phyloP scores from a whole-genome alignment of 2,797 vertebrate species.

The Acipenser transmontanus region DNA sequence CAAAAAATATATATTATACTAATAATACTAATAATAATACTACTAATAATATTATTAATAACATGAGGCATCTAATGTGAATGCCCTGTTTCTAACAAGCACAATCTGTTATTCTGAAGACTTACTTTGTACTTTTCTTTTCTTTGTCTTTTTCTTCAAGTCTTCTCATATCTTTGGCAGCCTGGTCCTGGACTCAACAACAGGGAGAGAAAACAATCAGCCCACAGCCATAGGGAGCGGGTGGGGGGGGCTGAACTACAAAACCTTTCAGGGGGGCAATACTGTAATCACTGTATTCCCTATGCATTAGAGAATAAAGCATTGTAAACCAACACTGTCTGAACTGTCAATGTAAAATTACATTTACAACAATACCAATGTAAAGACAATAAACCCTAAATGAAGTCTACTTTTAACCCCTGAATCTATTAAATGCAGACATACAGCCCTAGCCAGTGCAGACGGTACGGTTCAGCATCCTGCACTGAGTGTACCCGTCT shows the following conservation, averaged over 20 bases:
- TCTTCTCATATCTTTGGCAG: constrained; percentile 93
- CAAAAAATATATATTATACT: background rate
- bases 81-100: no score
- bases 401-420: no score
- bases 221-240: background rate
- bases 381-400: no score
- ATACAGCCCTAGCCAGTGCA: no score
- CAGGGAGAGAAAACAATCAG: background rate
- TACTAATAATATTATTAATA: no score
- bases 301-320: background rate
- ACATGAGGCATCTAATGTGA: no score
- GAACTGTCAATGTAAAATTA: no score
- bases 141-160: constrained; percentile 95
- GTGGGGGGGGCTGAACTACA: background rate
- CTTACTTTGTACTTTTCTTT: constrained; percentile 92
- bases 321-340: no score
- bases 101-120: constrained; percentile 17
- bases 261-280: background rate
- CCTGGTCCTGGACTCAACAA: constrained; percentile 71
- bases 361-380: no score
- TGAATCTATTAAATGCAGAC: no score
- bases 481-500: no score
- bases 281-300: background rate
- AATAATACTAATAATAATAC: background rate
- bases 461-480: no score